Conservation (phyloP, 1,140 invertebrate genomes). For the Bombus affinis region DNA sequence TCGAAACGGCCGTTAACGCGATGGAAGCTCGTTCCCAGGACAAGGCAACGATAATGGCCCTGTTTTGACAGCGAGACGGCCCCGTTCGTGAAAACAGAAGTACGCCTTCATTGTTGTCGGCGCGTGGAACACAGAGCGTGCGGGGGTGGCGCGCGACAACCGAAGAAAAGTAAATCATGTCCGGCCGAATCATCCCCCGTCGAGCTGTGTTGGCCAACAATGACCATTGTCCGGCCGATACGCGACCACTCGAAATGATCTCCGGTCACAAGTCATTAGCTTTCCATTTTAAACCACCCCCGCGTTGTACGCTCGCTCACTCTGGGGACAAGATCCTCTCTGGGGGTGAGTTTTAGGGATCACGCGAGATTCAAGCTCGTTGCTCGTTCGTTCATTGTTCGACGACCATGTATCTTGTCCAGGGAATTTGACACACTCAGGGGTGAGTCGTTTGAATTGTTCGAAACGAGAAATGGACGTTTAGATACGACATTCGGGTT, state of each 20-base stretch:
- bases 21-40: constrained; percentile 11
- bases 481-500: not conserved
- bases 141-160: constrained; percentile 51
- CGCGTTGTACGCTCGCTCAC: not conserved
- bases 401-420: not conserved
- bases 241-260: constrained; percentile 76
- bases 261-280: constrained; percentile 81
- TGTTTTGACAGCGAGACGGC: constrained; percentile 38
- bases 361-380: not conserved
- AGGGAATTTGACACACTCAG: not conserved
- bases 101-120: constrained; percentile 53
- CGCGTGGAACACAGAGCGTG: constrained; percentile 17
- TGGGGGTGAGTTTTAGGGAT: constrained; percentile 3
- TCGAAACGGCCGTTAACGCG: not conserved
- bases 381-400: not conserved
- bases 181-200: constrained; percentile 70
- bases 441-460: not conserved
- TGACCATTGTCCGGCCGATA: constrained; percentile 73
- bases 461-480: not conserved
- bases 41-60: constrained; percentile 32
- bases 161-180: constrained; percentile 75
- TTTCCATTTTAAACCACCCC: constrained; percentile 79
- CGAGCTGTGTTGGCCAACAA: constrained; percentile 79
- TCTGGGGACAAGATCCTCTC: not conserved
- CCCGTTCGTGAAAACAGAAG: constrained; percentile 53